These are phyloP conservation scores for Trissolcus basalis DNA, from an alignment of 1,140 invertebrate species.

Conservation along the genomic window DNA sequence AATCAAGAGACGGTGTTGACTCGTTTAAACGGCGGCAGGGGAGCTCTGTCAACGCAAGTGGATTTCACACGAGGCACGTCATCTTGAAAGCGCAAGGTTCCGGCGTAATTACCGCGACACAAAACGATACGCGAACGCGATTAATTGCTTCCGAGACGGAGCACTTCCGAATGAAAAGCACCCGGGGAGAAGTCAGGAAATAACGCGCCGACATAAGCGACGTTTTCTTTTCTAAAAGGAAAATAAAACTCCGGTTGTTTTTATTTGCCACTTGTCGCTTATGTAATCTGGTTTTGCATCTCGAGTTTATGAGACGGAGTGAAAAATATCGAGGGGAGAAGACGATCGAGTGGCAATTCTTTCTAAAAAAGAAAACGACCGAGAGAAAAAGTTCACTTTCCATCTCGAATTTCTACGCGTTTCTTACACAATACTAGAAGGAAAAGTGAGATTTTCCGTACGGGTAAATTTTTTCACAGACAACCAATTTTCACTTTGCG, in stretches of 20 bases:
- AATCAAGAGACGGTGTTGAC: conserved; percentile 2
- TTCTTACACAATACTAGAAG: too few species aligned
- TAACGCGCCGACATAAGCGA: background rate
- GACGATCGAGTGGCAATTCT: too few species aligned
- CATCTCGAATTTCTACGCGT: too few species aligned
- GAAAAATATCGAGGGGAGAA: too few species aligned
- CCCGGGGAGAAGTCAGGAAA: conserved; percentile 21
- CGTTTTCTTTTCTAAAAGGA: conserved; percentile 26
- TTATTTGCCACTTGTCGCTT: background rate
- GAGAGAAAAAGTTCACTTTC: too few species aligned
- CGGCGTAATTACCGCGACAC: conserved; percentile 6
- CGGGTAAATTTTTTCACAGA: too few species aligned
- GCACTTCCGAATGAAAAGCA: conserved; percentile 17
- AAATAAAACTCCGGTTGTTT: conserved; percentile 18
- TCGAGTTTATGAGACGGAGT: too few species aligned
- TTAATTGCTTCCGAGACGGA: conserved; percentile 25
- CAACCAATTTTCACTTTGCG: too few species aligned
- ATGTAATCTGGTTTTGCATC: too few species aligned
- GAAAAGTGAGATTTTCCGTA: too few species aligned
- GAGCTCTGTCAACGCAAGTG: conserved; percentile 8
- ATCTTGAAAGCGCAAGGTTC: conserved; percentile 1
- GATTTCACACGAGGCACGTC: conserved; percentile 16
- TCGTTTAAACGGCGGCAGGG: conserved; percentile 16
- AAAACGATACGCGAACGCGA: conserved; percentile 14
- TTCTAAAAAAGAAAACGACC: too few species aligned